Conservation (phyloP, 2,888 invertebrate genomes). For the Sipha maydis region DNA sequence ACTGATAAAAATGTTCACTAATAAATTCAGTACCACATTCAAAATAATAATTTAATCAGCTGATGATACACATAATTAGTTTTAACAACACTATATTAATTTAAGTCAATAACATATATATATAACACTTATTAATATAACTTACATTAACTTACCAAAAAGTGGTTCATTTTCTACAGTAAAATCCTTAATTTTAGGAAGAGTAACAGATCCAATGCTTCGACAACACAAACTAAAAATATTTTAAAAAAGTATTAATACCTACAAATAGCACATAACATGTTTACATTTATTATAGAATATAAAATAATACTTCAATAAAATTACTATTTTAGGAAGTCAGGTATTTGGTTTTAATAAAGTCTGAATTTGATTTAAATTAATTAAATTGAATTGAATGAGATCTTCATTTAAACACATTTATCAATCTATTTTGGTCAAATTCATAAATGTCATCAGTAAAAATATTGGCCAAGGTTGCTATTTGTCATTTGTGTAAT, state of each 20-base stretch:
- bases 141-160: conserved; percentile 68
- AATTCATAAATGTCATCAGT: not conserved
- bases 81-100: conserved; percentile 9
- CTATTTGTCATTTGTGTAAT: not conserved
- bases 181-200: conserved; percentile 76
- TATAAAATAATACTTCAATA: not conserved
- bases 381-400: not conserved
- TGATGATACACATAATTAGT: not conserved
- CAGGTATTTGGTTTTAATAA: not conserved
- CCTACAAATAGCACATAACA: not conserved
- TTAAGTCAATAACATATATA: not conserved
- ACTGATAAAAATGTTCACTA: conserved; percentile 14
- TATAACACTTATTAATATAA: not conserved
- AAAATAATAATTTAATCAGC: not conserved
- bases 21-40: not conserved
- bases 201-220: conserved; percentile 70
- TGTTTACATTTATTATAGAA: not conserved
- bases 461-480: conserved; percentile 37
- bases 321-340: too few relatives aligned
- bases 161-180: conserved; percentile 83
- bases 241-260: conserved; percentile 61
- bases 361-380: not conserved
- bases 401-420: not conserved
- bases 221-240: conserved; percentile 64
- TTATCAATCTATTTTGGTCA: conserved; percentile 31